These are phyloP conservation scores for Melanocharis versteri DNA, from an alignment of 2,113 vertebrate species.

Conservation along the genomic window DNA sequence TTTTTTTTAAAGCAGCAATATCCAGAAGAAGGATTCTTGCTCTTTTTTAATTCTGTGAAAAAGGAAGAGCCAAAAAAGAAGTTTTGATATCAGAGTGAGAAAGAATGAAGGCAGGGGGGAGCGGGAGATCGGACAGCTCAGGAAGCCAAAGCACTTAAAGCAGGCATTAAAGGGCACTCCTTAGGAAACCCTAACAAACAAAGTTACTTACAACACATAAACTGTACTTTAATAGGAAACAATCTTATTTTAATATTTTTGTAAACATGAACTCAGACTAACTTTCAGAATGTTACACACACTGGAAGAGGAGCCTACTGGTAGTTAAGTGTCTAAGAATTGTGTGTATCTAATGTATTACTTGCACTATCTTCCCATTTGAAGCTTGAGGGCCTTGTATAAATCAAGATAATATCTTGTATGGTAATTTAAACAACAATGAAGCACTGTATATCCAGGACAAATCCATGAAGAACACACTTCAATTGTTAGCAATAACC, in stretches of 20 bases:
- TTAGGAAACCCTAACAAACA: background rate
- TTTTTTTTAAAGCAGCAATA: background rate
- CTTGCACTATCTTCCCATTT: background rate
- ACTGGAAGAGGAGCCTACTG: background rate
- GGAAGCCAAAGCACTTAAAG: background rate
- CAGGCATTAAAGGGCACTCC: background rate
- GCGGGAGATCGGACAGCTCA: background rate
- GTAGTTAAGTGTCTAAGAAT: background rate
- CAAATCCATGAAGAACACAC: background rate
- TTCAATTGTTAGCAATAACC: background rate
- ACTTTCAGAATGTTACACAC: background rate
- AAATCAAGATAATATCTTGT: background rate
- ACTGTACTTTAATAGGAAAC: background rate
- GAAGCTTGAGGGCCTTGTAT: background rate
- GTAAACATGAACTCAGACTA: background rate
- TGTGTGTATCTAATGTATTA: background rate
- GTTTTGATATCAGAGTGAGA: background rate
- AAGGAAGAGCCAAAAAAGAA: background rate
- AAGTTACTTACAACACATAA: background rate
- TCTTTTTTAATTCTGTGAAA: background rate
- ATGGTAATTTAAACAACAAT: background rate
- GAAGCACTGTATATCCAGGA: background rate
- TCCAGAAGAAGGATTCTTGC: background rate
- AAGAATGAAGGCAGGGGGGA: background rate
- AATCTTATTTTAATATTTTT: background rate